Evolutionary conservation across 2,888 invertebrate genomes (phyloP).

Genomic region (Drosophila niveifrons): DNA sequence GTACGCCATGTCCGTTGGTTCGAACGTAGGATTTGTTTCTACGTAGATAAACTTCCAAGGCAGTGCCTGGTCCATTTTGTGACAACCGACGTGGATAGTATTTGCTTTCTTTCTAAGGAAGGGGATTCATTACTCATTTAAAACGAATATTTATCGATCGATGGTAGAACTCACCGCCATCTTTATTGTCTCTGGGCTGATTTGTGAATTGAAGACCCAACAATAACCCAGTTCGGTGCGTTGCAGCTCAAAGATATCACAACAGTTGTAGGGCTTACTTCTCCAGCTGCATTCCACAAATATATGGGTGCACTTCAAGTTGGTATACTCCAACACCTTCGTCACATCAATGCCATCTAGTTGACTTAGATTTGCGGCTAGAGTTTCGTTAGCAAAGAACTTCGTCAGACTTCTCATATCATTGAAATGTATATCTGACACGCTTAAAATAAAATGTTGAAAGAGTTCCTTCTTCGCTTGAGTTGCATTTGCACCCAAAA

Average conservation of each 20-base stretch:
- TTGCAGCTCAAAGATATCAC: constrained; percentile 85
- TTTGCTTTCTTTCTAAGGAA: constrained; percentile 63
- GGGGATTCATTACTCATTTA: not conserved
- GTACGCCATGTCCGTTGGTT: constrained; percentile 62
- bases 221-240: constrained; percentile 86
- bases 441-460: constrained; percentile 66
- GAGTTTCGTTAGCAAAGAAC: constrained; percentile 66
- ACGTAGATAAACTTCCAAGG: constrained; percentile 68
- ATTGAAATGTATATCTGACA: constrained; percentile 64
- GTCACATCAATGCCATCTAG: constrained; percentile 76
- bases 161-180: constrained; percentile 52
- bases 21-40: constrained; percentile 57
- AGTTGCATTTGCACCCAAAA: constrained; percentile 73
- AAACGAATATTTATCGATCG: not conserved
- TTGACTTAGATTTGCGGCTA: constrained; percentile 51
- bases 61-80: constrained; percentile 78
- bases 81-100: constrained; percentile 80
- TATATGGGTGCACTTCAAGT: constrained; percentile 82
- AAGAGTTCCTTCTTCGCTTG: constrained; percentile 64
- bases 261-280: constrained; percentile 84
- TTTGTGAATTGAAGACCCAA: constrained; percentile 85
- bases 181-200: constrained; percentile 55
- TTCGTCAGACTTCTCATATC: constrained; percentile 47
- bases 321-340: constrained; percentile 65
- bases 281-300: constrained; percentile 85